These are phyloP conservation scores for Helleia helle DNA, from an alignment of 2,888 invertebrate genomes.

Conservation along the genomic window DNA sequence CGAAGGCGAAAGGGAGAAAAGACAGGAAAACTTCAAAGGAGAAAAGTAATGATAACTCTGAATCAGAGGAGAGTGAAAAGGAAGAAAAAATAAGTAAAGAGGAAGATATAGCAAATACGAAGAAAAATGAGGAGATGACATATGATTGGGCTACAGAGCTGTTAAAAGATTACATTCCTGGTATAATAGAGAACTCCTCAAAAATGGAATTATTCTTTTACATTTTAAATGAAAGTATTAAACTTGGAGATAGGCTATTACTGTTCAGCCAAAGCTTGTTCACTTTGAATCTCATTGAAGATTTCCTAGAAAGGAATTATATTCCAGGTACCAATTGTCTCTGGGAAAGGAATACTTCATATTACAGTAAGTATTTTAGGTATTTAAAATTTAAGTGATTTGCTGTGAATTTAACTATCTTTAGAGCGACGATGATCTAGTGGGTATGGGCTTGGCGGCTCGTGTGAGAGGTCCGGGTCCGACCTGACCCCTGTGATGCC, in stretches of 20 bases:
- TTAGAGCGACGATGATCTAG: no score
- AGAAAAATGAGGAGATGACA: slow-evolving; percentile 87
- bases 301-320: slow-evolving; percentile 85
- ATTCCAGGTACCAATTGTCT: slow-evolving; percentile 80
- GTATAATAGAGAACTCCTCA: slow-evolving; percentile 92
- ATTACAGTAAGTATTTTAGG: slow-evolving; percentile 85
- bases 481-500: no score
- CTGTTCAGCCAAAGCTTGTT: slow-evolving; percentile 97
- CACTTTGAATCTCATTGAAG: slow-evolving; percentile 95
- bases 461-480: no score
- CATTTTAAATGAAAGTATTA: slow-evolving; percentile 90
- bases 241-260: slow-evolving; percentile 90
- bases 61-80: slow-evolving; percentile 71
- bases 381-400: no score
- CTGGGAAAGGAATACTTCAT: slow-evolving; percentile 91
- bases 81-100: slow-evolving; percentile 75
- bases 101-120: slow-evolving; percentile 69
- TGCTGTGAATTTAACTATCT: no score
- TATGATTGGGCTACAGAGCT: slow-evolving; percentile 92
- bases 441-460: no score
- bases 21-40: slow-evolving; percentile 63
- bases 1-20: slow-evolving; percentile 57
- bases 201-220: slow-evolving; percentile 96
- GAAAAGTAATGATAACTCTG: slow-evolving; percentile 69
- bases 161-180: slow-evolving; percentile 89